phyloP scores from a whole-genome alignment of 1,140 invertebrate species.

The Goniozus legneri region DNA sequence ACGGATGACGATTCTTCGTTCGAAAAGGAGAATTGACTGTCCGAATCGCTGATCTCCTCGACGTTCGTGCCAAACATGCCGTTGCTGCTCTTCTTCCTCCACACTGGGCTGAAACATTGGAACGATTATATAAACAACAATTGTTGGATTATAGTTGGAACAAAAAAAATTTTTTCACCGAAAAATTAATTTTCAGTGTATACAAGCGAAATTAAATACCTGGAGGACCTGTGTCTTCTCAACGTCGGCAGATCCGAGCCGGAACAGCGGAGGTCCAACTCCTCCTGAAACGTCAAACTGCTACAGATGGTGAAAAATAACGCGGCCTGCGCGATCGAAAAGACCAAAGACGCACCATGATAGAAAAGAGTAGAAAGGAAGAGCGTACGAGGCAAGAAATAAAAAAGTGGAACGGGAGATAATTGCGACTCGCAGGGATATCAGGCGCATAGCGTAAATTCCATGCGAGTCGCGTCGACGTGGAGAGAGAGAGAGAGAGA shows the following conservation, averaged over 20 bases:
- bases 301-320: conserved; percentile 47
- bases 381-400: not conserved
- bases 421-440: conserved; percentile 19
- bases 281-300: conserved; percentile 47
- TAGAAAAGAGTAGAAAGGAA: not conserved
- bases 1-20: conserved; percentile 49
- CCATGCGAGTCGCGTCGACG: conserved; percentile 18
- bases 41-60: conserved; percentile 47
- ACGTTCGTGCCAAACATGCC: conserved; percentile 44
- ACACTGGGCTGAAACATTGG: conserved; percentile 52
- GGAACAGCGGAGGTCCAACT: conserved; percentile 48
- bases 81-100: conserved; percentile 52
- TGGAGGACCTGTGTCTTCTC: conserved; percentile 40
- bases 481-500: too few relatives aligned
- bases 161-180: not conserved
- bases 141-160: too few relatives aligned
- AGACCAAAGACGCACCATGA: conserved; percentile 3
- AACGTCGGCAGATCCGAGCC: conserved; percentile 35
- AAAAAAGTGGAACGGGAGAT: not conserved
- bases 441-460: conserved; percentile 21
- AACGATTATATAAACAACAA: conserved; percentile 17
- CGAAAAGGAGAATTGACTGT: conserved; percentile 49
- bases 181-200: too few relatives aligned
- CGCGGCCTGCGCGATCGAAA: too few relatives aligned
- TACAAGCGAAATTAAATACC: conserved; percentile 42